Conservation (phyloP, 1,140 invertebrate genomes). For the Sycophaga agraensis region DNA sequence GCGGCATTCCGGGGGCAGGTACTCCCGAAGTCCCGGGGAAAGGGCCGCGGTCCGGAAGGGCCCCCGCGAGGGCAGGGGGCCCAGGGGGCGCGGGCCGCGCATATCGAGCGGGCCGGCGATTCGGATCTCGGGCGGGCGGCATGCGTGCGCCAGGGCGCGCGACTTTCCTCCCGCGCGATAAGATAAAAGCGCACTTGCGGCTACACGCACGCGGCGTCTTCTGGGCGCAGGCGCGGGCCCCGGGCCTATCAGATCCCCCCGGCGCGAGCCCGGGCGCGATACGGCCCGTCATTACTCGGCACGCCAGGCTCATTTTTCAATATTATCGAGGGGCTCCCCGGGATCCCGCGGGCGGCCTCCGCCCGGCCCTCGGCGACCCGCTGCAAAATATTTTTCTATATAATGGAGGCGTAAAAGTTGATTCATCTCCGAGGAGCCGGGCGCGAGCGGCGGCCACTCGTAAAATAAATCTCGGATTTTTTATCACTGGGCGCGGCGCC, state of each 20-base stretch:
- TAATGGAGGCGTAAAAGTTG: not conserved
- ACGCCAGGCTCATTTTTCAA: conserved; percentile 24
- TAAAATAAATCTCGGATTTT: conserved; percentile 17
- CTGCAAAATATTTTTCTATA: not conserved
- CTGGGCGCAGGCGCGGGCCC: not conserved
- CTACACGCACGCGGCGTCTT: conserved; percentile 7
- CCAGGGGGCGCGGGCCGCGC: too few relatives aligned
- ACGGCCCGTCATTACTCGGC: not conserved
- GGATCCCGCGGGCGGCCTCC: too few relatives aligned
- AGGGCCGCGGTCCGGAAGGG: too few relatives aligned
- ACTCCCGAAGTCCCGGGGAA: too few relatives aligned
- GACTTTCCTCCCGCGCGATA: conserved; percentile 4
- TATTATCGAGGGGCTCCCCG: conserved; percentile 11
- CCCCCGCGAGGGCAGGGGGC: too few relatives aligned
- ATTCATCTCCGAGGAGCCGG: not conserved
- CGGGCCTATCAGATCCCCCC: conserved; percentile 19
- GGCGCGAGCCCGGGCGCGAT: not conserved
- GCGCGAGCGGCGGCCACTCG: not conserved
- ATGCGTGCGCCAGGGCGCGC: not conserved
- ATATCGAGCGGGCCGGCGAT: not conserved
- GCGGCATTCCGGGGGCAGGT: too few relatives aligned
- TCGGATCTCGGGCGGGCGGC: conserved; percentile 3
- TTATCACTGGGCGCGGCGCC: not conserved
- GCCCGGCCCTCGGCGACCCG: too few relatives aligned
- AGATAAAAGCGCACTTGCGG: conserved; percentile 29